These are phyloP conservation scores for Nibea albiflora DNA, from an alignment of 2,113 vertebrate species.

Conservation along the genomic window DNA sequence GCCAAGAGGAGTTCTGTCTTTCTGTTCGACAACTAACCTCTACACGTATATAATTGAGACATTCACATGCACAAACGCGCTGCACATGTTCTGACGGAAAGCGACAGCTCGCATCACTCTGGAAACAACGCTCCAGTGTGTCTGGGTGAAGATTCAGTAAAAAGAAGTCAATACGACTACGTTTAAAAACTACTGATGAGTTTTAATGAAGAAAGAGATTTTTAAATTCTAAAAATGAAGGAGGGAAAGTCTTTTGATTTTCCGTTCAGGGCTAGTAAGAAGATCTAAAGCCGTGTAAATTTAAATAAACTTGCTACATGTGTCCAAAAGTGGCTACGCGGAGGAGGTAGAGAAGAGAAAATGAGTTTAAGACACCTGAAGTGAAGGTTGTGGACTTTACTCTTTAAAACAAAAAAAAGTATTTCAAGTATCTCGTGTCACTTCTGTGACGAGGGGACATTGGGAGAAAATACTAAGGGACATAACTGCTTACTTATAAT, in stretches of 20 bases:
- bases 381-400: slow-evolving; percentile 47
- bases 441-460: slow-evolving; percentile 39
- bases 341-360: slow-evolving; percentile 60
- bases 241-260: slow-evolving; percentile 6
- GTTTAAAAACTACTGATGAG: slow-evolving; percentile 15
- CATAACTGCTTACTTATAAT: slow-evolving; percentile 49
- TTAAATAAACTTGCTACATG: slow-evolving; percentile 25
- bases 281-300: background rate
- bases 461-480: slow-evolving; percentile 42
- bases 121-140: background rate
- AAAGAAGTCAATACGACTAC: slow-evolving; percentile 28
- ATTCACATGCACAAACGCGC: background rate
- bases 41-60: slow-evolving; percentile 1
- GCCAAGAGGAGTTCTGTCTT: slow-evolving; percentile 41
- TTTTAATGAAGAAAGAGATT: slow-evolving; percentile 27
- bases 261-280: slow-evolving; percentile 10
- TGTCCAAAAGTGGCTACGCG: background rate
- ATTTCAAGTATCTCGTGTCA: slow-evolving; percentile 71
- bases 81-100: background rate
- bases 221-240: background rate
- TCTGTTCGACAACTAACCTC: slow-evolving; percentile 17
- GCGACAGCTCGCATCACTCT: slow-evolving; percentile 11
- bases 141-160: slow-evolving; percentile 14
- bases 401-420: slow-evolving; percentile 21
- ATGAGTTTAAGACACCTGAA: slow-evolving; percentile 59